Evolutionary conservation across 2,888 invertebrate genomes (phyloP), one percentile per base, ranked within the genome.

Genomic region (Eumerus sabulonum): DNA sequence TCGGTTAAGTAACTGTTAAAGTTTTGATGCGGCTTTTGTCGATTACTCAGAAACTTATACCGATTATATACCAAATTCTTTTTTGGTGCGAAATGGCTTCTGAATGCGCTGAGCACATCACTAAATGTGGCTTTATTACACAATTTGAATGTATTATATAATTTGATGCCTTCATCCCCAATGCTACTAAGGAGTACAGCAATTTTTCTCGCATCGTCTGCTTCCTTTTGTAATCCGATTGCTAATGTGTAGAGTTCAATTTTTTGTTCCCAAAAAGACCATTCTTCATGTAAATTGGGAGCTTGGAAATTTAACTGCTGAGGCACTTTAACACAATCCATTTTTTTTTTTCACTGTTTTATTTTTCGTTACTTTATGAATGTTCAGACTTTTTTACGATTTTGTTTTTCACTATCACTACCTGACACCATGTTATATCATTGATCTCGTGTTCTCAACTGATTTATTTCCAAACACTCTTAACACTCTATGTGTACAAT

Each of bases 1-100:
- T 38, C 36, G 9, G 14, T 38, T 38, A 53, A 38, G 11, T 9
- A 14, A 38, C 16, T 38, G 27, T 53, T 16, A 17, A 38, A 53
- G 18, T 0, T 53, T 53, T 53, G 53, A 11, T 53, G 38, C 11
- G 36, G 53, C 16, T 54, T 54, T 40, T 54, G 54, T 40, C 38
- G 16, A 54, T 40, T 40, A 9, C 16, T 18, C 7, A 38, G 18
- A 27, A 50, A 50, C 1, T 54, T 54, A 14, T 54, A 38, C n/a
- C 54, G 54, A 18, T 54, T 54, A 5, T 56, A 42, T 13, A 56
- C 13, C 27, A 56, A 56, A 17, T 47, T 47, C 14, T 45, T 45
- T 47, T 47, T 59, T 36, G 45, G 59, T 16, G 45, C 27, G 27
- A 56, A 56, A 56, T 42, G 42, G 44, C 11, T 19, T 42, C 44